A percentile compares a stretch with the other conserved stretches of the same genome.
Evolutionary conservation across 2,797 vertebrate species (phyloP).

Genomic region (Squalus acanthias): DNA sequence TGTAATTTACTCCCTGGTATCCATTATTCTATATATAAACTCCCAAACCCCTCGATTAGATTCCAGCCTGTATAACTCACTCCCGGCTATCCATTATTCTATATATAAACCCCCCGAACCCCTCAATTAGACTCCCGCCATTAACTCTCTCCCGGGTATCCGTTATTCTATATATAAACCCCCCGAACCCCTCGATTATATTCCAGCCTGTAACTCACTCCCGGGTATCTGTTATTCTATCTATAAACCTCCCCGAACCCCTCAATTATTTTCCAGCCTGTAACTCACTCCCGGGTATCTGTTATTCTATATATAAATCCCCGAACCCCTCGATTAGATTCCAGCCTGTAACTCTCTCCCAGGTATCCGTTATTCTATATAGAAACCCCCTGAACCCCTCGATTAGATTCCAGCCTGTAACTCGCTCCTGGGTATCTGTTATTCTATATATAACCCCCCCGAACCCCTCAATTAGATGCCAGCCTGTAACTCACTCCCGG

Average conservation of each 20-base stretch:
- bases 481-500: neutral
- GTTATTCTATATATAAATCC: neutral
- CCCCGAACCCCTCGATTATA: neutral
- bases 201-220: neutral
- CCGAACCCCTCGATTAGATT: neutral
- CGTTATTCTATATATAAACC: neutral
- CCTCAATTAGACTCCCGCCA: no score
- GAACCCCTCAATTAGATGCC: no score
- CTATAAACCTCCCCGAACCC: no score
- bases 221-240: neutral
- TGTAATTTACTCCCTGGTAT: neutral
- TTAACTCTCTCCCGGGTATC: neutral
- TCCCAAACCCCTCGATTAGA: neutral
- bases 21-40: neutral
- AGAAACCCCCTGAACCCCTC: neutral
- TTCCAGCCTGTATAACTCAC: neutral
- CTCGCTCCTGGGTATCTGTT: neutral
- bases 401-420: neutral
- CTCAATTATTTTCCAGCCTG: no score
- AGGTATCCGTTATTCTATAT: neutral
- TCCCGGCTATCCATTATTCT: neutral
- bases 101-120: no score
- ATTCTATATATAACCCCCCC: no score
- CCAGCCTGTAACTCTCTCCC: neutral
- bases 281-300: neutral